phyloP scores from a whole-genome alignment of 2,888 invertebrate species.

The Nemoura dubitans region DNA sequence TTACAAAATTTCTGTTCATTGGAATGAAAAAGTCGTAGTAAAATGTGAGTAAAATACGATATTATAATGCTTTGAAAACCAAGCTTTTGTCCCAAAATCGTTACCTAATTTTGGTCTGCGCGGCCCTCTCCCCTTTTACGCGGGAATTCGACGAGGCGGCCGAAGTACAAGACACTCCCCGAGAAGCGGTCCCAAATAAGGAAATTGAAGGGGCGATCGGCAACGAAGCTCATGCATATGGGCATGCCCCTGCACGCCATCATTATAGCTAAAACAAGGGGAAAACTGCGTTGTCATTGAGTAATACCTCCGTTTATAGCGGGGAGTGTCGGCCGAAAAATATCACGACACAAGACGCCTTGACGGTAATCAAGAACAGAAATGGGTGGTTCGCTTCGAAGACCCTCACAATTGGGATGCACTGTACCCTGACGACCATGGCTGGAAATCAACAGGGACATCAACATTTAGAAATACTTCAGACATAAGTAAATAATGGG shows the following conservation, averaged over 20 bases:
- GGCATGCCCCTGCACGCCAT: conserved; percentile 1
- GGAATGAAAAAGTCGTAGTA: no score
- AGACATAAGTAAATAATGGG: no score
- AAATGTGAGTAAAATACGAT: no score
- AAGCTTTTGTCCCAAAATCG: neutral
- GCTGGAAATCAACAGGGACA: no score
- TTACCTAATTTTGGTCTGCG: conserved; percentile 17
- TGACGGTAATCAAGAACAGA: neutral
- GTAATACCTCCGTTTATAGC: no score
- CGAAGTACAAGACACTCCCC: conserved; percentile 13
- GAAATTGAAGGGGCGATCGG: conserved; percentile 26
- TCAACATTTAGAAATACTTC: no score
- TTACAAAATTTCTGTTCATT: no score
- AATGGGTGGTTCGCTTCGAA: conserved; percentile 7
- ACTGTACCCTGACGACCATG: no score
- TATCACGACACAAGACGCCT: neutral
- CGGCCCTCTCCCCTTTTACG: neutral
- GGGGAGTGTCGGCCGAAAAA: neutral
- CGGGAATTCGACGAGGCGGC: conserved; percentile 14
- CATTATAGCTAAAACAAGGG: conserved; percentile 8
- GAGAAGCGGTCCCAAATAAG: neutral
- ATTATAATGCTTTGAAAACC: no score
- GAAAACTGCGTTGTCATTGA: no score
- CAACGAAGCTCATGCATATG: neutral
- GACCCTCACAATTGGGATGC: no score